These are phyloP conservation scores for Mesocentrotus franciscanus DNA, from an alignment of 53 echinoderm and acorn worm genomes.

Conservation along the genomic window DNA sequence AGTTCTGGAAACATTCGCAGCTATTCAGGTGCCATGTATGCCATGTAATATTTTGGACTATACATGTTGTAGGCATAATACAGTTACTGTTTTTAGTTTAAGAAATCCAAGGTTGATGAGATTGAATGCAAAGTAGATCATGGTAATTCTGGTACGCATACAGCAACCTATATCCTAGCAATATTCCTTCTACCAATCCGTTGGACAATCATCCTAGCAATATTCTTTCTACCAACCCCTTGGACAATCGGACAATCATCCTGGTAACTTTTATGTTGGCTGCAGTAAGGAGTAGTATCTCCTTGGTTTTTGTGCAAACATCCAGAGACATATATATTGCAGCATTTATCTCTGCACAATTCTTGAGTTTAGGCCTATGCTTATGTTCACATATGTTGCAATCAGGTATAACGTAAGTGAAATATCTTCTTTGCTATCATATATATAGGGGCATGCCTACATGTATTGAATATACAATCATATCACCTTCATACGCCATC, in stretches of 20 bases:
- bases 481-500: background rate
- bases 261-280: background rate
- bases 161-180: background rate
- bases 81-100: background rate
- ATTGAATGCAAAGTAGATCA: background rate
- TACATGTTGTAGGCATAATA: background rate
- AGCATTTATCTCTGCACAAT: too few relatives aligned
- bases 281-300: background rate
- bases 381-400: background rate
- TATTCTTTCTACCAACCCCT: background rate
- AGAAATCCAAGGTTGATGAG: background rate
- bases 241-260: background rate
- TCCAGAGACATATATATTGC: background rate
- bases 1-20: background rate
- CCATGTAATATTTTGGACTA: background rate
- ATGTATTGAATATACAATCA: background rate
- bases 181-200: background rate
- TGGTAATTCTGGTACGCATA: background rate
- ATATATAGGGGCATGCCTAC: too few relatives aligned
- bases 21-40: background rate
- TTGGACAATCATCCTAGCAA: background rate
- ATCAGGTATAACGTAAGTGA: background rate
- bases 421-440: background rate
- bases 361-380: background rate
- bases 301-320: background rate